These are phyloP conservation scores for Coleophora flavipennella DNA, from an alignment of 2,888 invertebrate species.

Conservation along the genomic window DNA sequence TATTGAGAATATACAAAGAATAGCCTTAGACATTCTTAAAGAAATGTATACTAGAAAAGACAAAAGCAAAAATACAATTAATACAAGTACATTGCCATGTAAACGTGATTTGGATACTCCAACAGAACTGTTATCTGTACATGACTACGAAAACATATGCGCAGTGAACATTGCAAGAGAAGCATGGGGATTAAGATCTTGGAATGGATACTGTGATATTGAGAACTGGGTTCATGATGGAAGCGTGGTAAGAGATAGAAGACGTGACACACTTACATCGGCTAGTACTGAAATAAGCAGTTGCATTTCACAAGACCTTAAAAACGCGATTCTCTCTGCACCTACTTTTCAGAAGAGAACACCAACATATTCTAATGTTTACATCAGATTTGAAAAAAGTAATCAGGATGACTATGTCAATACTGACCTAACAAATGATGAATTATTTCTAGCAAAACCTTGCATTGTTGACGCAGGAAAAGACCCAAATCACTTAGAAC, in stretches of 20 bases:
- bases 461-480: conserved; percentile 65
- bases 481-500: conserved; percentile 68
- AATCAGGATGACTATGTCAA: conserved; percentile 68
- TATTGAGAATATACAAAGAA: conserved; percentile 68
- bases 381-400: conserved; percentile 55
- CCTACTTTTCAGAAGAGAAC: conserved; percentile 56
- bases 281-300: conserved; percentile 72
- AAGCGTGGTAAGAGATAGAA: conserved; percentile 72
- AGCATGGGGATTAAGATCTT: conserved; percentile 76
- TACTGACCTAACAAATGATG: conserved; percentile 63
- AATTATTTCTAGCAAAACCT: conserved; percentile 70
- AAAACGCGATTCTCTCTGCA: conserved; percentile 55
- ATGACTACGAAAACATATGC: conserved; percentile 78
- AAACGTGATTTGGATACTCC: conserved; percentile 66
- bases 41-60: conserved; percentile 69
- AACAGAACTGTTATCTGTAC: conserved; percentile 74
- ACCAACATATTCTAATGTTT: conserved; percentile 62
- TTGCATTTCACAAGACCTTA: conserved; percentile 58
- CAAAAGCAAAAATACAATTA: conserved; percentile 46
- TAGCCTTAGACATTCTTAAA: conserved; percentile 65
- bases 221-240: conserved; percentile 76
- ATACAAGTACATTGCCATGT: conserved; percentile 40
- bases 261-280: conserved; percentile 71
- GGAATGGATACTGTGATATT: conserved; percentile 77
- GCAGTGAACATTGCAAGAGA: conserved; percentile 76